Conservation (phyloP, 2,797 vertebrate genomes). For the Pangasius larnaudii region DNA sequence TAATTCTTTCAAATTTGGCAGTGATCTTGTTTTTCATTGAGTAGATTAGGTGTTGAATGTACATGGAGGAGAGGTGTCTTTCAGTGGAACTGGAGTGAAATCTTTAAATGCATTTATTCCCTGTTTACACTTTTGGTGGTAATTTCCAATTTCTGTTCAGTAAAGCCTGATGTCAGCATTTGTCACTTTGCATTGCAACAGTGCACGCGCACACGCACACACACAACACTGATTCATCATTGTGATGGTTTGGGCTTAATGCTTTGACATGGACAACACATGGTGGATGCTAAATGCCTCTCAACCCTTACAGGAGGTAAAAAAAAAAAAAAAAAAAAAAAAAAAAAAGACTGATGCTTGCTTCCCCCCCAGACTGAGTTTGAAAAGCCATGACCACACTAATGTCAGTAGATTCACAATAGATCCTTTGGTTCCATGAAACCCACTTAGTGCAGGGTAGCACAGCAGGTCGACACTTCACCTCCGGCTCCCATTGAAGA, state of each 20-base stretch:
- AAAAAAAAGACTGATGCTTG: neutral
- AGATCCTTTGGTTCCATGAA: slow-evolving; percentile 32
- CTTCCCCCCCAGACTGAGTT: neutral
- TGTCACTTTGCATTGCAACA: neutral
- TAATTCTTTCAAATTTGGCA: neutral
- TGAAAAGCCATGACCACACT: slow-evolving; percentile 14
- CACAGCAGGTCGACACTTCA: slow-evolving; percentile 30
- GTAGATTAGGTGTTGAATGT: neutral
- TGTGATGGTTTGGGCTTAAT: neutral
- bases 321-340: neutral
- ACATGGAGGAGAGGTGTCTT: neutral
- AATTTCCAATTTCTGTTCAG: neutral
- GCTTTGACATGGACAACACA: neutral
- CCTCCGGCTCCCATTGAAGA: slow-evolving; percentile 21
- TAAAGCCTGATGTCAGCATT: neutral
- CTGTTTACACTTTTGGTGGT: neutral
- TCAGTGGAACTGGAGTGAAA: neutral
- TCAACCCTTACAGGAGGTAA: neutral
- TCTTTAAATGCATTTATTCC: neutral
- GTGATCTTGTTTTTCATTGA: neutral
- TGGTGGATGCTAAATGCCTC: neutral
- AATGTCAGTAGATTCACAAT: slow-evolving; percentile 18
- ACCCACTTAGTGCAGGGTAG: slow-evolving; percentile 23
- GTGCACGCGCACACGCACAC: no score
- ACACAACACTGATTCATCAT: neutral